phyloP scores from a whole-genome alignment of 2,113 vertebrate species.

The Pelobates fuscus region DNA sequence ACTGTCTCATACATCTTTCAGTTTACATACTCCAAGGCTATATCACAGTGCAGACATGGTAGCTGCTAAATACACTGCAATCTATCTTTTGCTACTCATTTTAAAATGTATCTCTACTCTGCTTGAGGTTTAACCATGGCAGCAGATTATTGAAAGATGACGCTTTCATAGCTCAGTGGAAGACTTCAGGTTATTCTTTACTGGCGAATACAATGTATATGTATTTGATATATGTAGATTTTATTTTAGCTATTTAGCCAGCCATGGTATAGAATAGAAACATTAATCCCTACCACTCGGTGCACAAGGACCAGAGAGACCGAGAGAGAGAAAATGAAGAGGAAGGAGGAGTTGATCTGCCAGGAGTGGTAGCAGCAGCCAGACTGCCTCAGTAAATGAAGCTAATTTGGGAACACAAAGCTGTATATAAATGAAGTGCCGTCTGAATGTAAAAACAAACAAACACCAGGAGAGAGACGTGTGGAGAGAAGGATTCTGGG shows the following conservation, averaged over 20 bases:
- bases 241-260: background rate
- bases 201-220: background rate
- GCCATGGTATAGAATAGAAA: background rate
- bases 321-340: slow-evolving; percentile 29
- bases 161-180: background rate
- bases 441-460: slow-evolving; percentile 48
- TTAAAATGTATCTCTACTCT: background rate
- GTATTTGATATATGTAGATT: background rate
- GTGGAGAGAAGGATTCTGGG: slow-evolving; percentile 8
- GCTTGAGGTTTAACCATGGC: background rate
- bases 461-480: slow-evolving; percentile 38
- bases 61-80: background rate
- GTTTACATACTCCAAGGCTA: background rate
- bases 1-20: background rate
- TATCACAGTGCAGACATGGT: background rate
- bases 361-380: slow-evolving; percentile 42
- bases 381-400: slow-evolving; percentile 48
- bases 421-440: slow-evolving; percentile 48
- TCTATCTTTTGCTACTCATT: background rate
- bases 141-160: background rate
- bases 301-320: slow-evolving; percentile 1
- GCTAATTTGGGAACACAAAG: slow-evolving; percentile 51
- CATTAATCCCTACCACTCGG: background rate
- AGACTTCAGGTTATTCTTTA: background rate
- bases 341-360: slow-evolving; percentile 30